Evolutionary conservation across 2,888 invertebrate genomes (phyloP).

Genomic region (Temnothorax ravouxi): DNA sequence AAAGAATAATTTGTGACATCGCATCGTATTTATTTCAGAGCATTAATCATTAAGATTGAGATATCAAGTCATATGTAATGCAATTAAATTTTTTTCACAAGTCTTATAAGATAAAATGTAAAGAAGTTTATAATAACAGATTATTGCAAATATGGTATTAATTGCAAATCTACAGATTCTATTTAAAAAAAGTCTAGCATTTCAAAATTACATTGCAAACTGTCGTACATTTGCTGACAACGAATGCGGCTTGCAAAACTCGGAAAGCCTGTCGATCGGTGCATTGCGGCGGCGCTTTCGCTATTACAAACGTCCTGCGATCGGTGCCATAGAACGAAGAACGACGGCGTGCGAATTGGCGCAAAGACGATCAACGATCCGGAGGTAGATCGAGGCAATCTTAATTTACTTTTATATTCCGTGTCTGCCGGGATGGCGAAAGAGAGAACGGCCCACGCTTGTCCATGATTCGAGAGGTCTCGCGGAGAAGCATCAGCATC

Average conservation of each 20-base stretch:
- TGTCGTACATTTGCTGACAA: neutral
- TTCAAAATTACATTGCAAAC: neutral
- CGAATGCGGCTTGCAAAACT: constrained; percentile 13
- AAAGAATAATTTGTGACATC: neutral
- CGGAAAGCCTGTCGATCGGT: neutral
- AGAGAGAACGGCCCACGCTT: constrained; percentile 69
- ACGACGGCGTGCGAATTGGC: constrained; percentile 63
- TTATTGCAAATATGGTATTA: neutral
- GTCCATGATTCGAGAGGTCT: constrained; percentile 44
- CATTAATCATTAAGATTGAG: neutral
- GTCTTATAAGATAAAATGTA: neutral
- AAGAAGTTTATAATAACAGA: neutral
- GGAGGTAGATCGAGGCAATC: constrained; percentile 61
- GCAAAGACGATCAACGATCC: constrained; percentile 51
- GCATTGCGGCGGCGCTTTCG: constrained; percentile 23
- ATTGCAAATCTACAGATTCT: neutral
- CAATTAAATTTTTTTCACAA: neutral
- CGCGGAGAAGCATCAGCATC: constrained; percentile 27
- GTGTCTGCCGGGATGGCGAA: constrained; percentile 50
- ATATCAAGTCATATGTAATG: neutral
- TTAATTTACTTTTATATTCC: constrained; percentile 73
- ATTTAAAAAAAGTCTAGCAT: neutral
- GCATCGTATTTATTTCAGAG: neutral
- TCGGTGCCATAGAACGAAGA: constrained; percentile 35
- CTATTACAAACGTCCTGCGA: constrained; percentile 37